Evolutionary conservation across 2,888 invertebrate species (phyloP), one percentile per base, ranked within the genome.

Genomic region (Morpho deidamia): DNA sequence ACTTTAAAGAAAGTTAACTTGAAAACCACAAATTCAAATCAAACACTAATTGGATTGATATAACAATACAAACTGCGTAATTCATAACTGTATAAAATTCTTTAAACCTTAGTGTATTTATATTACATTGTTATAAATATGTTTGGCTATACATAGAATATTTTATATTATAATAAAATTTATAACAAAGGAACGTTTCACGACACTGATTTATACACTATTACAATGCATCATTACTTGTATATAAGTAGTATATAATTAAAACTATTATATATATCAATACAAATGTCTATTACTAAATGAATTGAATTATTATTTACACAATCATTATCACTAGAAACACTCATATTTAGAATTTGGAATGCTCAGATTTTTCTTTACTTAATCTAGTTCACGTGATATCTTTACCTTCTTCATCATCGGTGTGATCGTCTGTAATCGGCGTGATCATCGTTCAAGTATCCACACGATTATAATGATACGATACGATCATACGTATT

Each of bases 101-200:
- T 63, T 71, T 69, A 68, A 73, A 72, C 69, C 70, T 78, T 77
- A 61, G 11, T 42, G 14, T 35, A 65, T 64, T 72, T 71, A 74
- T 75, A 60, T 56, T 66, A 44, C 39, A 10, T 44, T 45, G 44
- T 45, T 58, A 11, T 64, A 61, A 59, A 68, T 63, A 69, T 76
- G 77, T 80, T 78, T 72, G 54, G 65, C 81, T 83, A 81, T 75
- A 79, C 77, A 74, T 77, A 76, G 67, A 76, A 61, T 63, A 58
- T 51, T 53, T 53, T 58, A 72, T 66, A 72, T 78, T 75, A 78
- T 78, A 80, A 80, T 81, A 83, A 74, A 81, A 85, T 78, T 75
- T 68, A 76, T 74, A 78, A 79, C 77, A 83, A 80, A 86, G 83
- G 79, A 87, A 87, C 79, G 77, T 79, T 78, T 59, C 72, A 85